Evolutionary conservation across 2,113 vertebrate genomes (phyloP), one percentile per base, ranked within the genome.

Genomic region (Microcebus griseorufus): DNA sequence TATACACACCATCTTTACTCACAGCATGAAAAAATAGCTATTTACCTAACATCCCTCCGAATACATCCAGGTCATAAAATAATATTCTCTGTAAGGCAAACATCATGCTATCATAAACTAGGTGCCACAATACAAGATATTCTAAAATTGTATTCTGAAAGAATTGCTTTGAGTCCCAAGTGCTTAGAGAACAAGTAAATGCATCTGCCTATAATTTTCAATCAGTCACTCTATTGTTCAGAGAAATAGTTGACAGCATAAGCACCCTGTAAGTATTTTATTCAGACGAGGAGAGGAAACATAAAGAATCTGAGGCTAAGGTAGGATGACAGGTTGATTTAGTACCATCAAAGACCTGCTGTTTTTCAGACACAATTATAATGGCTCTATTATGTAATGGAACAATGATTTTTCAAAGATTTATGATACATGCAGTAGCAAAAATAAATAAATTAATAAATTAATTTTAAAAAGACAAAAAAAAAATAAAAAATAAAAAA

Each of bases 161-260:
- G 22, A 89, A 96, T 93, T 88, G 58, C 93, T 98, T 97, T 51
- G 48, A 86, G 75, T 94, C 95, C 17, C 94, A 90, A 97, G 80
- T 82, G 87, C 95, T 37, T 73, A 95, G 86, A n/a, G 0, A 83
- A 98, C 65, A 93, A 65, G 94, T 90, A 98, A 98, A 97, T 72
- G 69, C n/a, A 94, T 86, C 93, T 97, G 96, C 83, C 97, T 98
- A 18, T 97, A 98, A 98, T 98, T 98, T 99, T 97, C 97, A 98
- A 97, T 99, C 98, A 98, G 97, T 96, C 88, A 62, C 93, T 87
- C 14, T 80, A 97, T 98, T 98, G 98, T 99, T 99, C 97, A 95
- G 94, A 97, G 97, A 97, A 97, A 88, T 97, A 95, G 98, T 67
- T 98, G 98, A 98, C 97, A 98, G 97, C 86, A 69, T 96, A 98